Conservation (phyloP, 2,113 vertebrate genomes). For the Channa maculata region DNA sequence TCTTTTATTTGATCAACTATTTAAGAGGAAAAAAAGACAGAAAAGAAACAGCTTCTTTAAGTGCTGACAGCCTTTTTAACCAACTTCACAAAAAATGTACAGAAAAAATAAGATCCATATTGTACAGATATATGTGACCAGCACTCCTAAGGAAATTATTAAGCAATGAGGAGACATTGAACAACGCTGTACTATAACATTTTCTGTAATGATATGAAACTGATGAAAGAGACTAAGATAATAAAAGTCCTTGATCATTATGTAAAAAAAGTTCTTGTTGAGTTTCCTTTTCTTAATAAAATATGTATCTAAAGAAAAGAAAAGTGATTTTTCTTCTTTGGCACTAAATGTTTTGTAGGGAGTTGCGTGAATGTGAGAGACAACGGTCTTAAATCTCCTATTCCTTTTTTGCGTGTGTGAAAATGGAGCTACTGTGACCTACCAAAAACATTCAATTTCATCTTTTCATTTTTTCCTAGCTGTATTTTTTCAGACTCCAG, state of each 20-base stretch:
- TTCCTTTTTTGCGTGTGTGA: too few relatives aligned
- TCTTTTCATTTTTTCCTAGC: too few relatives aligned
- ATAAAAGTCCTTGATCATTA: slow-evolving; percentile 99
- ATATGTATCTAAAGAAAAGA: slow-evolving; percentile 70
- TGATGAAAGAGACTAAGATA: slow-evolving; percentile 95
- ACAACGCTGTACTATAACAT: slow-evolving; percentile 99
- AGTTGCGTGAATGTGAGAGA: too few relatives aligned
- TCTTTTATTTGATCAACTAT: slow-evolving; percentile 95
- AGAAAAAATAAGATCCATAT: slow-evolving; percentile 95
- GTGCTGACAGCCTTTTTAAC: slow-evolving; percentile 99
- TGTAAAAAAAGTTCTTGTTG: slow-evolving; percentile 88
- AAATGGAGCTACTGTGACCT: too few relatives aligned
- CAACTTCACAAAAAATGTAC: slow-evolving; percentile 99
- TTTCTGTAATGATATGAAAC: slow-evolving; percentile 99
- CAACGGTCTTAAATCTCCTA: too few relatives aligned
- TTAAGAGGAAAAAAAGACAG: slow-evolving; percentile 79
- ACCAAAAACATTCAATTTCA: too few relatives aligned
- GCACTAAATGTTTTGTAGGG: slow-evolving; percentile 11
- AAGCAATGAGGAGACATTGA: slow-evolving; percentile 98
- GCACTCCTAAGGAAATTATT: slow-evolving; percentile 98
- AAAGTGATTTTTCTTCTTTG: slow-evolving; percentile 60
- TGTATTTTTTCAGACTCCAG: too few relatives aligned
- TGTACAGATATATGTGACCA: slow-evolving; percentile 99
- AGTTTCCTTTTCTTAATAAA: slow-evolving; percentile 83
- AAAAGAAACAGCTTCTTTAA: slow-evolving; percentile 97